Base-by-base conservation (phyloP, 2,888 invertebrate genomes). In the Axea sp. region DNA sequence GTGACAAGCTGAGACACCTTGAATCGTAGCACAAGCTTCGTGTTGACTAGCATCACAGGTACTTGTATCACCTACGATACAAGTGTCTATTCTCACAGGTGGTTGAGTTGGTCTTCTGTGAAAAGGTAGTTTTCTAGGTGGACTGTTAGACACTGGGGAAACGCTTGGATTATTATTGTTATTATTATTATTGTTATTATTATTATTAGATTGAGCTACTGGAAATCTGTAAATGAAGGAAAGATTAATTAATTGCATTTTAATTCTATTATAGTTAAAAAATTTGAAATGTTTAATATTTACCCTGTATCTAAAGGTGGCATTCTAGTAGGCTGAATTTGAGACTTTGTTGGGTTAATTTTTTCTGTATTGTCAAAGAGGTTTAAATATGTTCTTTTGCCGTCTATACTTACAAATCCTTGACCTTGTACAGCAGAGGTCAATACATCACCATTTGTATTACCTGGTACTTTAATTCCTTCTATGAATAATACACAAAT, bases 51-150 rank as follows among this genome's bases (percentile, higher is more conserved):
- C 92, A 82, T 96, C 96, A 79, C 97, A 97, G 0, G 97, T 96
- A 0, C 95, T 93, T 79, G 96, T 95, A 79, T 97, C 96, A 0
- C 96, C 97, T 0, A 97, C 96, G 11, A 97, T 96, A 81, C 97
- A 97, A 0, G 97, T 97, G 85, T 97, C 97, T 72, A 97, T 97
- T 78, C 96, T 83, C 19, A 93, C 93, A 11, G 93, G 91, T 73
- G 95, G 91, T 85, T 93, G 90, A 0, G 91, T 91, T 39, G 93
- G 91, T 72, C 92, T 88, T 26, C 92, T 90, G n/a, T 90, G 89
- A 65, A 89, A 90, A 14, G 89, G 86, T 0, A 92, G 91, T 51
- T 91, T 89, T 31, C 91, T 87, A 33, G 88, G 78, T 14, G 85
- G 88, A 1, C 60, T 75, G 71, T 57, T 88, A 0, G 88, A 86